phyloP scores from a whole-genome alignment of 2,113 vertebrate genomes.

The Sander lucioperca region DNA sequence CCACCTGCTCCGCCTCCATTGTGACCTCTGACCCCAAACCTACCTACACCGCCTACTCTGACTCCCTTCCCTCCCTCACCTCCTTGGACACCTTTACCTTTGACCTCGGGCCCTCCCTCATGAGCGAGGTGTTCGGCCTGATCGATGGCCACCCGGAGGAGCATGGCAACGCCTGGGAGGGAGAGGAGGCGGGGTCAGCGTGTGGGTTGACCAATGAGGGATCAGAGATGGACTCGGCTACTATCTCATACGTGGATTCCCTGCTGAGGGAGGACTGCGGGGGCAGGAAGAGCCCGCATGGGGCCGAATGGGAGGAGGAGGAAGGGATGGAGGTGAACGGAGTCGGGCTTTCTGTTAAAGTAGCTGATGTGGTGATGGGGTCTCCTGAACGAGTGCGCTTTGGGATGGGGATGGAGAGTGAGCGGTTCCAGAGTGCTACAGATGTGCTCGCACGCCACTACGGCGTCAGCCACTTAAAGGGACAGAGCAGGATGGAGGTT shows the following conservation, averaged over 20 bases:
- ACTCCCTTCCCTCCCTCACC: slow-evolving; percentile 87
- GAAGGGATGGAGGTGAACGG: slow-evolving; percentile 54
- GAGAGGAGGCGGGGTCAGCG: slow-evolving; percentile 67
- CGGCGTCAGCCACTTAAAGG: slow-evolving; percentile 68
- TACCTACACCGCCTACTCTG: slow-evolving; percentile 55
- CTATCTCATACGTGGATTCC: slow-evolving; percentile 81
- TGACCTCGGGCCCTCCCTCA: slow-evolving; percentile 95
- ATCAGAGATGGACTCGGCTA: slow-evolving; percentile 77
- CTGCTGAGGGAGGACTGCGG: slow-evolving; percentile 79
- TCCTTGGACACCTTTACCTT: slow-evolving; percentile 94
- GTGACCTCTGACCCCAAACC: slow-evolving; percentile 76
- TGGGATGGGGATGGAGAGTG: slow-evolving; percentile 73
- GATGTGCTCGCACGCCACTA: slow-evolving; percentile 83
- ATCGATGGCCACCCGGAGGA: slow-evolving; percentile 80
- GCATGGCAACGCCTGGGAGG: slow-evolving; percentile 56
- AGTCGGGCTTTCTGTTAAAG: slow-evolving; percentile 61
- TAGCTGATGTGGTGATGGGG: slow-evolving; percentile 66
- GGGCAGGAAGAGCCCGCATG: slow-evolving; percentile 69
- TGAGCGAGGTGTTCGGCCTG: slow-evolving; percentile 93
- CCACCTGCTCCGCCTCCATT: slow-evolving; percentile 83
- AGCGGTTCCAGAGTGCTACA: slow-evolving; percentile 78
- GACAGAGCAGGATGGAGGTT: slow-evolving; percentile 67
- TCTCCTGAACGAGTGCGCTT: slow-evolving; percentile 39
- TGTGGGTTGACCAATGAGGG: slow-evolving; percentile 65
- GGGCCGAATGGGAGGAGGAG: slow-evolving; percentile 69